These are phyloP conservation scores for Passer domesticus DNA, from an alignment of 2,113 vertebrate species.

Conservation along the genomic window DNA sequence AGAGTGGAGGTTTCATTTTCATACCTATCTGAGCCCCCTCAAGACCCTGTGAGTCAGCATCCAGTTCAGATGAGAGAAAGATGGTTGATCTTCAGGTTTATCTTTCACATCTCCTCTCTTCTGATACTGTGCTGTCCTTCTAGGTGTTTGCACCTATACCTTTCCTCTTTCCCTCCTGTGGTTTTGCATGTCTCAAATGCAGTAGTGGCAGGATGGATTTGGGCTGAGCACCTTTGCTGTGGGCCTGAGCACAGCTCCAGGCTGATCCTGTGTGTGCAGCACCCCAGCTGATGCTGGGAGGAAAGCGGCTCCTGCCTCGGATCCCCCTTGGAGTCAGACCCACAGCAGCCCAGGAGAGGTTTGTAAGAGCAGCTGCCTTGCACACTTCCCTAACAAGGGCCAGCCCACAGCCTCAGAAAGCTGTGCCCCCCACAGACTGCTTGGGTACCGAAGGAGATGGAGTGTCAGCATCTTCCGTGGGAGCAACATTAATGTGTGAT, in stretches of 20 bases:
- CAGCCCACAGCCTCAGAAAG: not conserved
- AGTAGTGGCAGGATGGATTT: not conserved
- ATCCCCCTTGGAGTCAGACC: not conserved
- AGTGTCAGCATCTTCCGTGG: not conserved
- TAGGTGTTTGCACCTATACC: not conserved
- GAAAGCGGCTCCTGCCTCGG: rapidly evolving
- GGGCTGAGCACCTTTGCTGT: not conserved
- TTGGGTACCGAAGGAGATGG: not conserved
- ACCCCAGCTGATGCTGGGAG: not conserved
- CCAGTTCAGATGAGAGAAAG: not conserved
- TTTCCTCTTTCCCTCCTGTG: not conserved
- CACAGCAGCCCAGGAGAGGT: not conserved
- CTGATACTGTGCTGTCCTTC: not conserved
- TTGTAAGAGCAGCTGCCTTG: not conserved
- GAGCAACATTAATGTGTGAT: not conserved
- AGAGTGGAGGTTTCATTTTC: not conserved
- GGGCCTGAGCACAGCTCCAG: not conserved
- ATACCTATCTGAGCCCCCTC: not conserved
- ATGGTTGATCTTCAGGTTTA: not conserved
- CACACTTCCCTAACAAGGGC: rapidly evolving
- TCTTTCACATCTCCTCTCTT: not conserved
- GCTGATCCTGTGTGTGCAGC: not conserved
- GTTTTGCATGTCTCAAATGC: not conserved
- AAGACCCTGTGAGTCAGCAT: not conserved
- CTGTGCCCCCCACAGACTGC: not conserved